Percentiles rank a stretch among this genome's conserved stretches.
phyloP scores from a whole-genome alignment of 2,113 vertebrate genomes.

The Thomomys bottae region DNA sequence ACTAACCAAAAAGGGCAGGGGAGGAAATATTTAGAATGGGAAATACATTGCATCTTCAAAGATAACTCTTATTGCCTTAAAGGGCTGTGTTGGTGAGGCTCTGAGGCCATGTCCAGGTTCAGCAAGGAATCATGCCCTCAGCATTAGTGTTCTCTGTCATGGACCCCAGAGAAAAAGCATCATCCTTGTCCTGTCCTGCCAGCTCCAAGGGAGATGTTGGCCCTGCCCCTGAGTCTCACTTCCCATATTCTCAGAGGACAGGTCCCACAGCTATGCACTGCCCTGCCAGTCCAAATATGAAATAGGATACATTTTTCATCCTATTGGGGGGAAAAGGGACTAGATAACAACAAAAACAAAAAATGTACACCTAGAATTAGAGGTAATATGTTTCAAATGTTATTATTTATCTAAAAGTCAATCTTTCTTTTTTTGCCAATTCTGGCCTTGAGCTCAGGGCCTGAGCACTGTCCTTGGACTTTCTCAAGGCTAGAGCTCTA shows the following conservation, averaged over 20 bases:
- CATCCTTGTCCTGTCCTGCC: background rate
- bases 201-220: fast-evolving
- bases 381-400: background rate
- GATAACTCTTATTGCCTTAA: fast-evolving
- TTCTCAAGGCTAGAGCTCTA: no score
- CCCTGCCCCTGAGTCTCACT: background rate
- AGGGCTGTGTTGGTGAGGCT: background rate
- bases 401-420: background rate
- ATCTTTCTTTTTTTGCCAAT: no score
- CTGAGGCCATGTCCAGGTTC: background rate
- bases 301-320: background rate
- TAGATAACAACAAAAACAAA: background rate
- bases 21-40: background rate
- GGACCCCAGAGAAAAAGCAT: background rate
- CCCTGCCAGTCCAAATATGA: background rate
- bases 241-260: fast-evolving
- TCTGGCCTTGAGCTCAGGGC: no score
- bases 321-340: background rate
- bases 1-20: no score
- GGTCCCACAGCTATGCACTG: background rate
- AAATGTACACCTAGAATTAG: background rate
- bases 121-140: background rate
- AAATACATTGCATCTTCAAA: background rate
- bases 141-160: background rate
- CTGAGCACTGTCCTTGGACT: no score